Percentiles rank a stretch among this genome's conserved stretches.
Evolutionary conservation across 2,888 invertebrate genomes (phyloP).

Genomic region (Octodonta nipae): DNA sequence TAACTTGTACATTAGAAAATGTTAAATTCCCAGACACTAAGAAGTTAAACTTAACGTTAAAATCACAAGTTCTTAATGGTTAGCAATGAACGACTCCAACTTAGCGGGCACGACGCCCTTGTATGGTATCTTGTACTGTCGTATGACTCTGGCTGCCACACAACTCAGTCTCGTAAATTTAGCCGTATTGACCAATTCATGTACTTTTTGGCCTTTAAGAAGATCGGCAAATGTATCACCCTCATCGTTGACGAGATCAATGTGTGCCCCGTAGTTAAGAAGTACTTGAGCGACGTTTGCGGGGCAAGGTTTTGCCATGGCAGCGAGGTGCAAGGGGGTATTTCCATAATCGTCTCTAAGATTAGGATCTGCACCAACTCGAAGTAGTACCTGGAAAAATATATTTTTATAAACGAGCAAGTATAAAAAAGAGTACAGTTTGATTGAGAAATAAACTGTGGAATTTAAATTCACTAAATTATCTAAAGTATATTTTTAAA

Average conservation of each 20-base stretch:
- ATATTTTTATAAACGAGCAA: too few species aligned
- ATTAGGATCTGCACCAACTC: conserved; percentile 71
- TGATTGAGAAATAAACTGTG: too few species aligned
- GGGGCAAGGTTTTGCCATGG: conserved; percentile 58
- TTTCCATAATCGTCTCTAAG: conserved; percentile 71
- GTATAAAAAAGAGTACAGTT: too few species aligned
- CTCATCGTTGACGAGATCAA: conserved; percentile 66
- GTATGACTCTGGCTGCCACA: conserved; percentile 70
- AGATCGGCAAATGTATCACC: conserved; percentile 64
- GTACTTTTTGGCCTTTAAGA: conserved; percentile 48
- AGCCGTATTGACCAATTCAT: conserved; percentile 59
- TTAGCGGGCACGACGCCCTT: conserved; percentile 57
- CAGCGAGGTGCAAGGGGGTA: conserved; percentile 76
- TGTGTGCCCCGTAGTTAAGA: conserved; percentile 69
- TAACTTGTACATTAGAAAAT: too few species aligned
- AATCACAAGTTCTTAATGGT: conserved; percentile 26
- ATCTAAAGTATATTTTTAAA: too few species aligned
- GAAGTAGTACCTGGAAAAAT: conserved; percentile 49
- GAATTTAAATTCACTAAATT: too few species aligned
- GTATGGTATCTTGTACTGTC: conserved; percentile 54
- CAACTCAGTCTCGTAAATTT: conserved; percentile 72
- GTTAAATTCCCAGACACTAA: conserved; percentile 6
- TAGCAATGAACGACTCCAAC: conserved; percentile 59
- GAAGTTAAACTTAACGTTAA: conserved; percentile 1
- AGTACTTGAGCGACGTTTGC: conserved; percentile 57